phyloP scores from a whole-genome alignment of 2,888 invertebrate genomes.

The Julus scanicus region DNA sequence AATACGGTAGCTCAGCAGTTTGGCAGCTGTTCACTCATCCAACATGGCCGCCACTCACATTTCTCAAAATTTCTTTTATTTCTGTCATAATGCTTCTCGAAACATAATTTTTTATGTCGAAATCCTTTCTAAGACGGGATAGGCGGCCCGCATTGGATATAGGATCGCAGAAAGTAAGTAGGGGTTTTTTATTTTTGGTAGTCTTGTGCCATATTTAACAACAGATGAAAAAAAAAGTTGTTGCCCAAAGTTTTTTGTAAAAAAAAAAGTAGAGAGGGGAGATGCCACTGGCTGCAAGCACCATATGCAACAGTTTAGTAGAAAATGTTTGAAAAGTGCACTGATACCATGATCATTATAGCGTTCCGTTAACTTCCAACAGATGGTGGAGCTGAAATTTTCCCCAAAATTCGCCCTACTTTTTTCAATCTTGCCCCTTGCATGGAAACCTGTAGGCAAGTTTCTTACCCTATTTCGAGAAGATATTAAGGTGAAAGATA shows the following conservation, averaged over 20 bases:
- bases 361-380: not conserved
- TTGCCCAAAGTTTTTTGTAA: not conserved
- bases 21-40: not conserved
- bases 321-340: slow-evolving; percentile 15
- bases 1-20: not conserved
- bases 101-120: not conserved
- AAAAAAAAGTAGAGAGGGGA: not conserved
- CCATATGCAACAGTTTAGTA: slow-evolving; percentile 37
- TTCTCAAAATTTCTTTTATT: slow-evolving; percentile 9
- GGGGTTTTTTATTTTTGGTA: not conserved
- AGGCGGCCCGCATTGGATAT: slow-evolving; percentile 15
- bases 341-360: not conserved
- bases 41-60: not conserved
- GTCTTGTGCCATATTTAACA: slow-evolving; percentile 28
- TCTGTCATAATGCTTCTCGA: not conserved
- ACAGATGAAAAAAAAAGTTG: not conserved
- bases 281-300: slow-evolving; percentile 43
- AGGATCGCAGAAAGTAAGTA: not conserved
- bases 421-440: not conserved
- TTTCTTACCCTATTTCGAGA: not conserved
- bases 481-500: slow-evolving; percentile 3
- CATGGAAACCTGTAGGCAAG: slow-evolving; percentile 32
- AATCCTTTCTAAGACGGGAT: not conserved
- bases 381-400: not conserved
- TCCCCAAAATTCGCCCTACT: not conserved